Evolutionary conservation across 2,113 vertebrate genomes (phyloP).

Genomic region (Charadrius vociferus): DNA sequence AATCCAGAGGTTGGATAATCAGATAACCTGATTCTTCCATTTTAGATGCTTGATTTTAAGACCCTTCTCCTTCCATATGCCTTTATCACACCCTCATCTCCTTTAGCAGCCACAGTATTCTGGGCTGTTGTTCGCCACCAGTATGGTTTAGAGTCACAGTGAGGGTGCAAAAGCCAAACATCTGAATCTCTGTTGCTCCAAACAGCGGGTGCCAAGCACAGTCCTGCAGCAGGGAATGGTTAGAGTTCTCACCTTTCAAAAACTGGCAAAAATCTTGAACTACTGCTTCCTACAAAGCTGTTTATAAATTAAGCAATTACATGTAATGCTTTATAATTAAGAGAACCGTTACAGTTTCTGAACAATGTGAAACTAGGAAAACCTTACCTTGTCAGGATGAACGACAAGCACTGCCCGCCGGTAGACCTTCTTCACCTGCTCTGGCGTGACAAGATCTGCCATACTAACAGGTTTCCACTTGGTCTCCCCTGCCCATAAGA

Average conservation of each 20-base stretch:
- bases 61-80: not conserved
- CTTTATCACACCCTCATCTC: not conserved
- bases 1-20: not conserved
- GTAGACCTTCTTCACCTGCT: slow-evolving; percentile 98
- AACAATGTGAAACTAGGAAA: rapidly evolving
- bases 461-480: slow-evolving; percentile 97
- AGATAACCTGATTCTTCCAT: not conserved
- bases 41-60: not conserved
- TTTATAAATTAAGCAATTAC: not conserved
- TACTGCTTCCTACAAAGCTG: not conserved
- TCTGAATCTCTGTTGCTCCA: not conserved
- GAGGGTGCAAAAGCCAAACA: not conserved
- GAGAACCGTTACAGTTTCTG: not conserved
- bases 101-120: not conserved
- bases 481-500: slow-evolving; percentile 95
- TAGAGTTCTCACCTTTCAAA: not conserved
- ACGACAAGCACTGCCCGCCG: slow-evolving; percentile 94
- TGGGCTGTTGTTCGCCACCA: not conserved
- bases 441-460: slow-evolving; percentile 97
- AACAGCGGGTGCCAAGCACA: not conserved
- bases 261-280: not conserved
- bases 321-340: not conserved
- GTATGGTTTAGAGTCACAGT: not conserved
- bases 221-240: not conserved
- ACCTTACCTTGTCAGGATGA: slow-evolving; percentile 95